Evolutionary conservation across 2,797 vertebrate species (phyloP), one percentile per base, ranked within the genome.

Genomic region (Periparus ater): DNA sequence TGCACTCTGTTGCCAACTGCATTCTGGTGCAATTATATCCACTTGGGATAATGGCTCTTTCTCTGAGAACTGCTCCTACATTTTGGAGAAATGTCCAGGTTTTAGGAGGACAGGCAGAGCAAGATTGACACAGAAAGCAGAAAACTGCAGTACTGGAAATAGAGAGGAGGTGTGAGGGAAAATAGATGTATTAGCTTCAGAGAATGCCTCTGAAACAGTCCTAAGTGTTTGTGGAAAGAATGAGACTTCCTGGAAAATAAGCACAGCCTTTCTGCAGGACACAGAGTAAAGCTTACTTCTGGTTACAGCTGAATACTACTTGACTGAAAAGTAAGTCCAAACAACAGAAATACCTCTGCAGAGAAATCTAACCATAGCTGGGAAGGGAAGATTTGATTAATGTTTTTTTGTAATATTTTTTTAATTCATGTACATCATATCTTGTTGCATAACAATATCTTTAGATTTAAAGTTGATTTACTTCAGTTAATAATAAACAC

Each of bases 341-440:
- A 83, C 36, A 62, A 36, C 4, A 74, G 10, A 17, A 72, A 48
- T 40, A 8, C 11, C 51, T 54, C 44, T 79, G n/a, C 32, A 83
- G n/a, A 85, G 19, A 26, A 82, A 47, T 55, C 15, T 58, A 50
- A 27, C 9, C 34, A 5, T 26, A 36, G 7, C 67, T 71, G 91
- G 17, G 27, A 80, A 55, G 4, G 11, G 4, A 72, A 70, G 4
- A 51, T 57, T 63, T 57, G 7, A 32, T 58, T 79, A 38, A 14
- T 7, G 2, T 0, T 2, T 23, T 45, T 40, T 17, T 50, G 4
- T 4, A 2, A 12, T 17, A n/a, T 16, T 36, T 62, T 32, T 21
- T 8, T 1, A 48, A 34, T 34, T 47, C 11, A 17, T 6, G 1
- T 22, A 3, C 2, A 10, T 32, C 6, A 13, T 13, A 58, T 47